These are phyloP conservation scores for Laticauda colubrina DNA, from an alignment of 2,113 vertebrate genomes.

Conservation along the genomic window DNA sequence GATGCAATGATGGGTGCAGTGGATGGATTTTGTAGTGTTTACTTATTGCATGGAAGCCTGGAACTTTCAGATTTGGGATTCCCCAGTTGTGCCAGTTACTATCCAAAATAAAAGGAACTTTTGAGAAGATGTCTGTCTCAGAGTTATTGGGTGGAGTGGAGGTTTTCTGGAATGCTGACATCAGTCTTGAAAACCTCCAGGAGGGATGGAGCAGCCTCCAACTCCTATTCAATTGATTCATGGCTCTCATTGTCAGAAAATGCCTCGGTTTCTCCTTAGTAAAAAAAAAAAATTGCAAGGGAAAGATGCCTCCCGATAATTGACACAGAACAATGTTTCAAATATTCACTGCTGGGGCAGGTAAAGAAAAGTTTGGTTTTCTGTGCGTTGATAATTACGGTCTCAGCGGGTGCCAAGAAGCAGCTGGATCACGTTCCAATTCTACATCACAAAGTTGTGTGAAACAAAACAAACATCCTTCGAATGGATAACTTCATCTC, in stretches of 20 bases:
- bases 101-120: no score
- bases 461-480: conserved; percentile 69
- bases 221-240: not conserved
- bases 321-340: conserved; percentile 70
- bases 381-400: conserved; percentile 70
- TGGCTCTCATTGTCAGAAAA: not conserved
- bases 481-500: conserved; percentile 65
- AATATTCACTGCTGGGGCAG: conserved; percentile 66
- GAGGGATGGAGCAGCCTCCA: no score
- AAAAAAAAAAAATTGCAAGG: not conserved
- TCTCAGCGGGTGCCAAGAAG: conserved; percentile 58
- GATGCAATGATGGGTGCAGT: no score
- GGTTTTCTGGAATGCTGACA: no score
- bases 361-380: not conserved
- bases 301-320: conserved; percentile 56
- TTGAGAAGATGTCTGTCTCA: no score
- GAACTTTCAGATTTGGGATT: no score
- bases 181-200: no score
- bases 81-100: no score
- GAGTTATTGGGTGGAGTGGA: no score
- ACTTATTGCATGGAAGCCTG: no score
- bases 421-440: conserved; percentile 64
- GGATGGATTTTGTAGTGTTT: no score
- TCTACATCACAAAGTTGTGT: conserved; percentile 67
- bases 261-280: not conserved